phyloP scores from a whole-genome alignment of 2,113 vertebrate genomes.

The Peromyscus polionotus region DNA sequence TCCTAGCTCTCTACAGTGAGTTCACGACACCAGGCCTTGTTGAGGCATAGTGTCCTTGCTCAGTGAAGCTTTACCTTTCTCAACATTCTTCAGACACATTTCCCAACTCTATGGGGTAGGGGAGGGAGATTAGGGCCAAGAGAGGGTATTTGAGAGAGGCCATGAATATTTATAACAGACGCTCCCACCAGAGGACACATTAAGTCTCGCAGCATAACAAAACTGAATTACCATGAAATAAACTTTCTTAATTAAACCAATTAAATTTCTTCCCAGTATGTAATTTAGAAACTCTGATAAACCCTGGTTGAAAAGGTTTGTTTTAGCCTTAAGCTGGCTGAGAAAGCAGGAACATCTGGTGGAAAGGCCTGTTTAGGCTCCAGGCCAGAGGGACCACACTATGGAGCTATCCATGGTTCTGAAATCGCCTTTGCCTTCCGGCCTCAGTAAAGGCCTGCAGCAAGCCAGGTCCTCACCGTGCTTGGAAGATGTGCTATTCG shows the following conservation, averaged over 20 bases:
- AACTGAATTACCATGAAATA: conserved; percentile 93
- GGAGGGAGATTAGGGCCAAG: conserved; percentile 74
- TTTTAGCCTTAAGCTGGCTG: conserved; percentile 91
- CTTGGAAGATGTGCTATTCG: conserved; percentile 43
- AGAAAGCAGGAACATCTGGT: conserved; percentile 90
- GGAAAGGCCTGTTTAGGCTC: conserved; percentile 86
- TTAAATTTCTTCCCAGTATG: conserved; percentile 92
- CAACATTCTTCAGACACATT: conserved; percentile 73
- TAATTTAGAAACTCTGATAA: conserved; percentile 93
- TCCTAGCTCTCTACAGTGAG: background rate
- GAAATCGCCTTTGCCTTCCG: conserved; percentile 38
- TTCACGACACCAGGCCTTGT: conserved; percentile 63
- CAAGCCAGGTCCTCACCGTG: conserved; percentile 13
- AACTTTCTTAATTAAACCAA: conserved; percentile 94
- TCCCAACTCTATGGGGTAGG: conserved; percentile 68
- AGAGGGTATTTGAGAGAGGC: conserved; percentile 82
- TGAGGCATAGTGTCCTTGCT: conserved; percentile 46
- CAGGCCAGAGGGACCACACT: conserved; percentile 79
- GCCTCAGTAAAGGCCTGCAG: conserved; percentile 48
- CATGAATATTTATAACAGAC: conserved; percentile 92
- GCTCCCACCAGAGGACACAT: conserved; percentile 90
- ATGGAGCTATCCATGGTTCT: conserved; percentile 77
- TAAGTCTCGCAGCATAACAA: conserved; percentile 91
- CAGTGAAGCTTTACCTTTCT: conserved; percentile 61
- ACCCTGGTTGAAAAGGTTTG: conserved; percentile 91